Percentiles rank a stretch among this genome's conserved stretches.
Evolutionary conservation across 2,113 vertebrate genomes (phyloP).

Genomic region (Epinephelus lanceolatus): DNA sequence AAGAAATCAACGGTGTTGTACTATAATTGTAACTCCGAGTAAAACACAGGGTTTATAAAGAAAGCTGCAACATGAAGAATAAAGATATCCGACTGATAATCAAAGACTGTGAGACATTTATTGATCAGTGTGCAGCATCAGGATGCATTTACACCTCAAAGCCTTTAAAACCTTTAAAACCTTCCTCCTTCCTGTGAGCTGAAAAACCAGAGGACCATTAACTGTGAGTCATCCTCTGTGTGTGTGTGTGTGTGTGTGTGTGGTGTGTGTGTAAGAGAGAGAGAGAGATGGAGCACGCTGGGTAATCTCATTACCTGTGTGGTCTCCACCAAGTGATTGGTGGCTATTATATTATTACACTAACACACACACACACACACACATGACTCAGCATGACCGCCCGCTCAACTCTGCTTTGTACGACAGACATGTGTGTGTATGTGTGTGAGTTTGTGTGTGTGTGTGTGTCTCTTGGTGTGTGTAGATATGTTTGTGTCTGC

Average conservation of each 20-base stretch:
- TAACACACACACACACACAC: too few relatives aligned
- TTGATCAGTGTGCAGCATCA: neutral
- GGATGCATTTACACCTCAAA: conserved; percentile 15
- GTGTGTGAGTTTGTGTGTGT: conserved; percentile 3
- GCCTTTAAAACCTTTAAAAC: too few relatives aligned
- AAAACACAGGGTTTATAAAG: too few relatives aligned
- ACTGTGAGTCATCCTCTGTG: conserved; percentile 51
- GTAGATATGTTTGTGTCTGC: conserved; percentile 1
- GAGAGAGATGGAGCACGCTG: neutral
- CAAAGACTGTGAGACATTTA: neutral
- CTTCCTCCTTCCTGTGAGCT: conserved; percentile 13
- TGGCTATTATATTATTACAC: too few relatives aligned
- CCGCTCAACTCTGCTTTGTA: too few relatives aligned
- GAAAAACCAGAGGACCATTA: conserved; percentile 44
- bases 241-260: neutral
- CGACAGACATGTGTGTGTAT: neutral
- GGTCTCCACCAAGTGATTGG: too few relatives aligned
- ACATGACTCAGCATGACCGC: too few relatives aligned
- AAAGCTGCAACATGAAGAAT: too few relatives aligned
- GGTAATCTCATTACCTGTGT: too few relatives aligned
- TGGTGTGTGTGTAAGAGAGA: conserved; percentile 17
- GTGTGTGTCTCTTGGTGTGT: neutral
- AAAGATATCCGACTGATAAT: neutral
- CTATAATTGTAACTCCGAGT: too few relatives aligned
- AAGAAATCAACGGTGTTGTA: too few relatives aligned